Percentiles rank a stretch among this genome's conserved stretches.
Evolutionary conservation across 2,797 vertebrate genomes (phyloP).

Genomic region (Urophycis tenuis): DNA sequence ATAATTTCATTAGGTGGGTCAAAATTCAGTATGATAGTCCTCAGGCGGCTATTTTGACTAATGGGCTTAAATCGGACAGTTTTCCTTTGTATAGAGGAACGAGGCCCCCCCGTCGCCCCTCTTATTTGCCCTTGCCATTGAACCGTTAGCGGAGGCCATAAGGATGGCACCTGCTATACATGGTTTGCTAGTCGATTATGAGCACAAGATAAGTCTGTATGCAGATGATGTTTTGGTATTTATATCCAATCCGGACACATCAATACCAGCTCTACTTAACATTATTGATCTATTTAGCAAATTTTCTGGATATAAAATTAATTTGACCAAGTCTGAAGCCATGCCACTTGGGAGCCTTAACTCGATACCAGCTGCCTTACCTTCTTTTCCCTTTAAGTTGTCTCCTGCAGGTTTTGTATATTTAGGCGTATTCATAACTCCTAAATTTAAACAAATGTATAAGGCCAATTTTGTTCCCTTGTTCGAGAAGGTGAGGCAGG

Average conservation of each 20-base stretch:
- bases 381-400: constrained; percentile 17
- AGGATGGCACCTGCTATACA: neutral
- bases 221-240: constrained; percentile 23
- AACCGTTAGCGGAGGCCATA: constrained; percentile 13
- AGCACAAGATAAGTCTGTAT: constrained; percentile 12
- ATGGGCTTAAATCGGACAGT: constrained; percentile 9
- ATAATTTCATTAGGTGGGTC: constrained; percentile 17
- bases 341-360: too few relatives aligned
- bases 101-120: too few relatives aligned
- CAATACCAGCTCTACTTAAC: too few relatives aligned
- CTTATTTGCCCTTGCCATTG: too few relatives aligned
- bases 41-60: constrained; percentile 4
- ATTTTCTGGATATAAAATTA: too few relatives aligned
- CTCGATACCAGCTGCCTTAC: too few relatives aligned
- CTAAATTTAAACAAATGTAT: constrained; percentile 14
- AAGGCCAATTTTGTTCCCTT: constrained; percentile 9
- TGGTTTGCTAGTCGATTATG: neutral
- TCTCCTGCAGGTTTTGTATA: constrained; percentile 20
- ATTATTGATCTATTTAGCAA: too few relatives aligned
- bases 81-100: constrained; percentile 13
- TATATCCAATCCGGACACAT: constrained; percentile 4
- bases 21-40: constrained; percentile 14
- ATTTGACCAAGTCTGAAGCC: too few relatives aligned
- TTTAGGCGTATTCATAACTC: constrained; percentile 7
- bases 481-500: constrained; percentile 9